Base-by-base conservation (phyloP, 2,888 invertebrate species). In the Pristionchus entomophagus region DNA sequence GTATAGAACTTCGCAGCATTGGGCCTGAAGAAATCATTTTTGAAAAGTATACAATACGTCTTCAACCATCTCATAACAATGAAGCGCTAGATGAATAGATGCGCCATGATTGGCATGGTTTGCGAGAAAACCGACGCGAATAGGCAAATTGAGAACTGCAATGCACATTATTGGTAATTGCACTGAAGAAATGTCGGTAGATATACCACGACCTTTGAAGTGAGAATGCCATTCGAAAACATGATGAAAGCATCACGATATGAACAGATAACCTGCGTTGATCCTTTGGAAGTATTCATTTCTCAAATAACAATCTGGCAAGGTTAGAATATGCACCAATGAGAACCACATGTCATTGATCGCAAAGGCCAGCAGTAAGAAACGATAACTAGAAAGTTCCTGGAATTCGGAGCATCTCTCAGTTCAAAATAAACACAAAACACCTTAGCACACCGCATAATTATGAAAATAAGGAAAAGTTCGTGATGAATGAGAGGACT, bases 171-270 rank as follows among this genome's bases (percentile, higher is more conserved):
- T 65, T 51, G 22, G 3, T 45, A 10, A 26, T 0, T 45, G 8
- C 8, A 45, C 8, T 10, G 6, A 10, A 6, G 45, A 65, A 17
- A 22, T 3, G n/a, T n/a, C n/a, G 19, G 17, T 5, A 0, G 2
- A 12, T 6, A n/a, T 45, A 12, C 10, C 5, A 80, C 1, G 1
- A 80, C 78, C 78, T 80, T 80, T 2, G 78, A 80, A 5, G 78
- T 80, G 12, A 80, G 35, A 49, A 80, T 32, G 1, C 78, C 78
- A 29, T 51, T 51, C 0, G 78, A 49, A 19, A 80, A 80, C 78
- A 80, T 80, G 51, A 80, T 80, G 51, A 80, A 80, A 1, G 51
- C 78, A 51, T 80, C 51, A 0, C 78, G 78, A 80, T 80, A 80
- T 6, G 51, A 51, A 32, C 78, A 80, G 32, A 80, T 80, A 5